Evolutionary conservation across 2,113 vertebrate species (phyloP), one percentile per base, ranked within the genome.

Genomic region (Herpetotheres cachinnans): DNA sequence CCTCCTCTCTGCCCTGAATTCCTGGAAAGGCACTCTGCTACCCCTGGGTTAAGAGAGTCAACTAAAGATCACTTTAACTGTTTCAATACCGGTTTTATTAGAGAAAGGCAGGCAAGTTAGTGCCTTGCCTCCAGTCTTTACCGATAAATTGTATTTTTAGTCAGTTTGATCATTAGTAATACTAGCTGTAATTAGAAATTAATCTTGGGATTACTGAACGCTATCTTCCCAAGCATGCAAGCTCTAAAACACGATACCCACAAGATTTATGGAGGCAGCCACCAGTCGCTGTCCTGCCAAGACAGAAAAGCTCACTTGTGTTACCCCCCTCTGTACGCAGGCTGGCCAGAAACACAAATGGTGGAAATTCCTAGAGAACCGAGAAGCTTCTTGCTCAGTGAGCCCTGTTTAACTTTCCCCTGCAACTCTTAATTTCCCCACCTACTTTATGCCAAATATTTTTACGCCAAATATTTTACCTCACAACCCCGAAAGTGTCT

Each of bases 141-240:
- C 9, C 8, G 2, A 12, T 3, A 44, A 84, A 40, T 0, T 2
- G 3, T 0, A 1, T 2, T 19, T 88, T 70, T 16, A 16, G 3
- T 2, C 24, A 24, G 26, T 4, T 5, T 2, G 13, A 24, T 6
- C 24, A 47, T 88, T 3, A 11, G 49, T 7, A n/a, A 13, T 11
- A 12, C 1, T 8, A 6, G 0, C 5, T 59, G 61, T 11, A 22
- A 20, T 1, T 2, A 24, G 4, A 11, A 44, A 26, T 66, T 21
- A 1, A 44, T 4, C 27, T 8, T 0, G 13, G 18, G 2, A 11
- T 70, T 36, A 38, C 65, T 5, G 2, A n/a, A 40, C 6, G 18
- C 8, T 18, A 5, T 10, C 3, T 26, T 11, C 8, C 17, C 1
- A 20, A 38, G 54, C 59, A 34, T 1, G 20, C 34, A 27, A 42